A percentile compares a stretch with the other conserved stretches of the same genome.
Conservation (phyloP, 2,888 invertebrate genomes). For the Caenorhabditis panamensis region DNA sequence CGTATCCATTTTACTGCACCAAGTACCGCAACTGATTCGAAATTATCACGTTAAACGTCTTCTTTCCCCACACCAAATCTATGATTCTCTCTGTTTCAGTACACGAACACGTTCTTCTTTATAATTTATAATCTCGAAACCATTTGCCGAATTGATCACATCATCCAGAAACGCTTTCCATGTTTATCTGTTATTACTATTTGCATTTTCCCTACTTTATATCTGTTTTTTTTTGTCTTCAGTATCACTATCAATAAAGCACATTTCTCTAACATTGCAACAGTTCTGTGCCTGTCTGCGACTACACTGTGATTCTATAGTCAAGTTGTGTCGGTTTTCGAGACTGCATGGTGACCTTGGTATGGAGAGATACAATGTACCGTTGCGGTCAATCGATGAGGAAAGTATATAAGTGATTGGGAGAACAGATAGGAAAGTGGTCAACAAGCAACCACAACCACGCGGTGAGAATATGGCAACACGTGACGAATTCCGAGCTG, state of each 20-base stretch:
- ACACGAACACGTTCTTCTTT: neutral
- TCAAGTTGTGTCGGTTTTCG: conserved; percentile 5
- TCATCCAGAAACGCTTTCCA: conserved; percentile 29
- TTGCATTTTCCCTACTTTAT: neutral
- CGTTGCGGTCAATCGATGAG: neutral
- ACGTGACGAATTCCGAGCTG: conserved; percentile 34
- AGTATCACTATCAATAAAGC: neutral
- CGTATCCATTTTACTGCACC: conserved; percentile 8
- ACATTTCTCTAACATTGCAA: neutral
- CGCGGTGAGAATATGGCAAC: conserved; percentile 16
- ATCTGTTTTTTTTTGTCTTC: neutral
- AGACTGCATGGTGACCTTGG: conserved; percentile 36
- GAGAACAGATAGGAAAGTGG: conserved; percentile 30
- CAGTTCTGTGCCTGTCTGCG: conserved; percentile 5
- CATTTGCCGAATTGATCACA: conserved; percentile 46
- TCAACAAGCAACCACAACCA: neutral
- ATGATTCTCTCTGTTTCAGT: conserved; percentile 6
- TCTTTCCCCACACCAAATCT: conserved; percentile 17
- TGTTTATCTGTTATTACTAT: conserved; percentile 23
- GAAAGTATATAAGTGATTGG: conserved; percentile 25
- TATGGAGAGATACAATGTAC: conserved; percentile 25
- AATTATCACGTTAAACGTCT: conserved; percentile 37
- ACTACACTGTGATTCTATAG: conserved; percentile 16
- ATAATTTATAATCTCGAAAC: conserved; percentile 32
- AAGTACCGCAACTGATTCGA: neutral